Evolutionary conservation across 2,888 invertebrate species (phyloP).

Genomic region (Stratiomys singularior): DNA sequence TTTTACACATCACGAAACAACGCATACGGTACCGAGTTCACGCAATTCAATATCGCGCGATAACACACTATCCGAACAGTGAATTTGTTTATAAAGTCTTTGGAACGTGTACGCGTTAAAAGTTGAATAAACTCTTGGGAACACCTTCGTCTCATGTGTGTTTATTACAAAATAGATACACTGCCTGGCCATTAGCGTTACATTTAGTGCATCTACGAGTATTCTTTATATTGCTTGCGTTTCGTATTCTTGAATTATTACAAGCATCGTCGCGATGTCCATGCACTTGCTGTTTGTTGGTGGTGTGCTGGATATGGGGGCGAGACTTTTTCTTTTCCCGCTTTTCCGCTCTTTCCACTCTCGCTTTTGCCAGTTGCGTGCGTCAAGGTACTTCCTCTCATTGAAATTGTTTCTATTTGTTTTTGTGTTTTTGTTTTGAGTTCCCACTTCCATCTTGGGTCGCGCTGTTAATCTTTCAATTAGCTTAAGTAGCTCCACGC

Average conservation of each 20-base stretch:
- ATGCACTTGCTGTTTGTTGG: too few species aligned
- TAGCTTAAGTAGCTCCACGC: not conserved
- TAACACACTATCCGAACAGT: not conserved
- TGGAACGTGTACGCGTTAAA: not conserved
- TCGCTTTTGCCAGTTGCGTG: not conserved
- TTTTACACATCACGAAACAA: not conserved
- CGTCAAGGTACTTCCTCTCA: not conserved
- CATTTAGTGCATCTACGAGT: not conserved
- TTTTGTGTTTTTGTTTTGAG: not conserved
- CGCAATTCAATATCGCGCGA: constrained; percentile 28
- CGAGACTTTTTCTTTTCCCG: not conserved
- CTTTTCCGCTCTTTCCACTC: not conserved
- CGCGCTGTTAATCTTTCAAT: constrained; percentile 26
- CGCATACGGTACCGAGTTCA: not conserved
- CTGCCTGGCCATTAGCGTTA: not conserved
- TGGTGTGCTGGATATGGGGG: not conserved
- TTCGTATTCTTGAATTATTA: not conserved
- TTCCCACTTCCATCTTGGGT: constrained; percentile 8
- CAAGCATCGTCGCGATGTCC: not conserved
- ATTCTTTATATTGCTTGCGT: not conserved
- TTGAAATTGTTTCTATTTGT: not conserved
- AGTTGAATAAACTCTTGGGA: constrained; percentile 39
- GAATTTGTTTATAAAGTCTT: constrained; percentile 40
- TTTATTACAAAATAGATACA: not conserved
- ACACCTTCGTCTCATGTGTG: not conserved